phyloP scores from a whole-genome alignment of 2,888 invertebrate genomes.

The Ceramica pisi region DNA sequence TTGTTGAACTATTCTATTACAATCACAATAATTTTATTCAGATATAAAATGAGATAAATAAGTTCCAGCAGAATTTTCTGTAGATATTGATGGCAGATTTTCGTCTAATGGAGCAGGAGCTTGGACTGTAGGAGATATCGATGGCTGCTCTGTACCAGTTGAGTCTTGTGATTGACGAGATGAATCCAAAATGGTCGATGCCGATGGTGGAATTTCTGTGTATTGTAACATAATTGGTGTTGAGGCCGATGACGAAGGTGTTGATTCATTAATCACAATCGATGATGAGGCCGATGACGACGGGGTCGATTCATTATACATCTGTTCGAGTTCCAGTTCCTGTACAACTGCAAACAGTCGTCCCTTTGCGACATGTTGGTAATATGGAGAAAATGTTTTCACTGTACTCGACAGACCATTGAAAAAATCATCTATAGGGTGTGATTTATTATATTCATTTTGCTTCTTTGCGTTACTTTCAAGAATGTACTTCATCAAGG shows the following conservation, averaged over 20 bases:
- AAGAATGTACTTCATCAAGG: conserved; percentile 39
- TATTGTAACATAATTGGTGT: conserved; percentile 1
- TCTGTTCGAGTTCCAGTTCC: conserved; percentile 32
- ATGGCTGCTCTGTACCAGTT: conserved; percentile 42
- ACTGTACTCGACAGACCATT: conserved; percentile 36
- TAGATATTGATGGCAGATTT: conserved; percentile 51
- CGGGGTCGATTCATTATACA: conserved; percentile 27
- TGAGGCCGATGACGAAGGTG: conserved; percentile 1
- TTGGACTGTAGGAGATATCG: conserved; percentile 43
- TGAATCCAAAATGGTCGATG: too few species aligned
- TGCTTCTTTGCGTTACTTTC: conserved; percentile 40
- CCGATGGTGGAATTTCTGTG: not conserved
- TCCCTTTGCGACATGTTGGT: conserved; percentile 44
- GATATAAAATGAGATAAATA: conserved; percentile 32
- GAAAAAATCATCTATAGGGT: conserved; percentile 36
- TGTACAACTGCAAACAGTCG: conserved; percentile 42
- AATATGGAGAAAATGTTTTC: conserved; percentile 41
- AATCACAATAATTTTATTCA: conserved; percentile 33
- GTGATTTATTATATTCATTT: conserved; percentile 19
- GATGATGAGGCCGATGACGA: conserved; percentile 30
- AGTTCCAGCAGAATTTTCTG: conserved; percentile 50
- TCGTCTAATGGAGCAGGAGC: conserved; percentile 43
- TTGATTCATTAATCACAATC: conserved; percentile 3
- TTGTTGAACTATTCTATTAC: conserved; percentile 27
- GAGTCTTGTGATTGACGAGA: conserved; percentile 21